Base-by-base conservation (phyloP, 1,140 invertebrate species). In the Trypoxylus dichotomus region DNA sequence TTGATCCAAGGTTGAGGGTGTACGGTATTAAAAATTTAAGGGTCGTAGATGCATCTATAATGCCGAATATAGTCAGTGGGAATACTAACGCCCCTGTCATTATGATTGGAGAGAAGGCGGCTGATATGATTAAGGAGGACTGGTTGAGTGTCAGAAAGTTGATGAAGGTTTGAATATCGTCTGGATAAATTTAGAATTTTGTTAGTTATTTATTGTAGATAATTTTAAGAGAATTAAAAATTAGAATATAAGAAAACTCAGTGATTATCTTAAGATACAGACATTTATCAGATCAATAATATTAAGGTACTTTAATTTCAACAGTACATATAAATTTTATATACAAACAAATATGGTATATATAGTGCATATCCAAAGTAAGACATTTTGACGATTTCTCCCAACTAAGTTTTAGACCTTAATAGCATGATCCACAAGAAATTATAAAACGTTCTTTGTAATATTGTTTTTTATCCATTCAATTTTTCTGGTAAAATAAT, bases 41-140 rank as follows among this genome's bases (percentile, higher is more conserved):
- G 60, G 87, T 92, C n/a, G 90, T 89, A 41, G 91, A 92, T 81
- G 91, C 90, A 0, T 91, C 90, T 21, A 90, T 92, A 13, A 92
- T 92, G 86, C 91, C 91, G 3, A 88, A 87, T 25, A 91, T 92
- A 3, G 91, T 91, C 2, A 89, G 90, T 10, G 90, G 91, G 2
- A 91, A 92, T 80, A 92, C 91, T 2, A 90, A 92, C 81, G 91
- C 91, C 0, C 90, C 91, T 0, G 89, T 89, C 1, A 89, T 92
- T 15, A 92, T 92, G 91, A 91, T 92, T 76, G 91, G 90, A 0
- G 91, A 92, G 83, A 91, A 91, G 82, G 91, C 89, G 43, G 86
- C 90, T 7, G 91, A 92, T 79, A 86, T 91, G 81, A 89, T 92
- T 54, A 92, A 91, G 82, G 86, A 91, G 84, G 91, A 91, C 84